These are phyloP conservation scores for Aegithalos caudatus DNA, from an alignment of 2,113 vertebrate genomes.

Conservation along the genomic window DNA sequence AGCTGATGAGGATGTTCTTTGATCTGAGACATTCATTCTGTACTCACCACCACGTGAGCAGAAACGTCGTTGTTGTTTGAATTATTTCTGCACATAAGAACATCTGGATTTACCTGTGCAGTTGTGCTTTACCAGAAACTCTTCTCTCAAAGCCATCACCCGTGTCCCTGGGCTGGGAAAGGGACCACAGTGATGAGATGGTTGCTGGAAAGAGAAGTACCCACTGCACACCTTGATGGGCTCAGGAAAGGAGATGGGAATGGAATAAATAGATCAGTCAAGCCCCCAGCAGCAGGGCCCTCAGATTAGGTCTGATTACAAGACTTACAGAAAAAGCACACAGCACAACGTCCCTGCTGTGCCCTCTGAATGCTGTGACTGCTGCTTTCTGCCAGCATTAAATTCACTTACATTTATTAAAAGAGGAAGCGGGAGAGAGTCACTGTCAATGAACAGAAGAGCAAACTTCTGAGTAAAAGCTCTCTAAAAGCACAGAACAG, in stretches of 20 bases:
- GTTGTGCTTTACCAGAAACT: neutral
- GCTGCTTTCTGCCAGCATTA: neutral
- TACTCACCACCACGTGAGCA: neutral
- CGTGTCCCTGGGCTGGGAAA: neutral
- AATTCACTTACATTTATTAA: neutral
- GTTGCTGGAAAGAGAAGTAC: neutral
- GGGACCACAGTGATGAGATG: neutral
- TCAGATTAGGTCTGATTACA: neutral
- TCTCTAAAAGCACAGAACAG: neutral
- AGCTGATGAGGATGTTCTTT: slow-evolving; percentile 1
- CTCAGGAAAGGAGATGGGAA: neutral
- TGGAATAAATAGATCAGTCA: neutral
- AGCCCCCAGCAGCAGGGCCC: neutral
- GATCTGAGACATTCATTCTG: neutral
- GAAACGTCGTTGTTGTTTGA: neutral
- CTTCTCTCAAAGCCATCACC: neutral
- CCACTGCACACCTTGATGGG: neutral
- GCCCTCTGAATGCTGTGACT: neutral
- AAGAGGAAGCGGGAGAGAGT: neutral
- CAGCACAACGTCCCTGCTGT: neutral
- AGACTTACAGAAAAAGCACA: neutral
- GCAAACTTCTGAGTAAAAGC: neutral
- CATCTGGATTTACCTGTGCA: neutral
- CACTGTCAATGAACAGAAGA: neutral
- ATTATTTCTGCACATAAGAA: neutral